Evolutionary conservation across 2,888 invertebrate genomes (phyloP).

Genomic region (Tuberolachnus salignus): DNA sequence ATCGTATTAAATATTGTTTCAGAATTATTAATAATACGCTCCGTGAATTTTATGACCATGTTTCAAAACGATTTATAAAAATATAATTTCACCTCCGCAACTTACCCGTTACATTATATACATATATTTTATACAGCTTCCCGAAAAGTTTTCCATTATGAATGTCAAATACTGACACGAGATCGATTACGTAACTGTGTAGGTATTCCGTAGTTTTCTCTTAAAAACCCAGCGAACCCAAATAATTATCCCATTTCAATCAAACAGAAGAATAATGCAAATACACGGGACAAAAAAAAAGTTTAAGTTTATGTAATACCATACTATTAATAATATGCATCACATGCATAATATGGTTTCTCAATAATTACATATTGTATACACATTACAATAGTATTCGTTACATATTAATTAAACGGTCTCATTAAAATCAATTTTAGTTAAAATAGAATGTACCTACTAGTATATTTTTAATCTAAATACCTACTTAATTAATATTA

Average conservation of each 20-base stretch:
- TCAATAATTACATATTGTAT: too few species aligned
- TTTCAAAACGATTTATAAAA: constrained; percentile 14
- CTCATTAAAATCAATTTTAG: too few species aligned
- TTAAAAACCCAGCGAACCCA: constrained; percentile 18
- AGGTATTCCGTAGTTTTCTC: constrained; percentile 5
- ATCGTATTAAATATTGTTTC: constrained; percentile 1
- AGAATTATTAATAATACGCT: background rate
- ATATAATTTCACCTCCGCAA: background rate
- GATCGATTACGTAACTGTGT: constrained; percentile 12
- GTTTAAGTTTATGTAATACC: constrained; percentile 35
- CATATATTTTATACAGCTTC: constrained; percentile 1
- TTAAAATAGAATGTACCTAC: too few species aligned
- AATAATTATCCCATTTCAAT: constrained; percentile 41
- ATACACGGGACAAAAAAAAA: constrained; percentile 40
- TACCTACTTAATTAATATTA: too few species aligned
- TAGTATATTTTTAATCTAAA: too few species aligned
- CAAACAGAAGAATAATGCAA: constrained; percentile 36
- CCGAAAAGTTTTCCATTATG: constrained; percentile 7
- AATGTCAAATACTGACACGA: constrained; percentile 30
- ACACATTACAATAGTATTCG: background rate
- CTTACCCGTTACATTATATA: background rate
- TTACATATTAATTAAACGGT: background rate
- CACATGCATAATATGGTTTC: constrained; percentile 26
- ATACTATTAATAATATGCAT: constrained; percentile 19
- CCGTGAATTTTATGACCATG: background rate